phyloP scores from a whole-genome alignment of 2,888 invertebrate genomes.

The Brachynemurus nebulosus region DNA sequence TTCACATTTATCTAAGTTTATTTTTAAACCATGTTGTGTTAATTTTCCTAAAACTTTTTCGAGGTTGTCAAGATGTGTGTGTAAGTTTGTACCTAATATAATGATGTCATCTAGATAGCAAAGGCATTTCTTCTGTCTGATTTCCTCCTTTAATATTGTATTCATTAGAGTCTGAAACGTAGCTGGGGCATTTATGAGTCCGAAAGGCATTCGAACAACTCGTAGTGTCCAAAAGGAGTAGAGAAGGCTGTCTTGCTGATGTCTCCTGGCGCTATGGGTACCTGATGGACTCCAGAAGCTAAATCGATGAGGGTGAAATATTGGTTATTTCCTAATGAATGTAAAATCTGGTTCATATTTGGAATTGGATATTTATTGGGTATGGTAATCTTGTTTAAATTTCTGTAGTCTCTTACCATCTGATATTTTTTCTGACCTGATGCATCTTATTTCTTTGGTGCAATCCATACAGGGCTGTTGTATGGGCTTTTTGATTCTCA shows the following conservation, averaged over 20 bases:
- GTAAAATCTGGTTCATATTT: background rate
- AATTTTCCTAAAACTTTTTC: conserved; percentile 19
- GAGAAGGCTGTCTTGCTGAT: conserved; percentile 14
- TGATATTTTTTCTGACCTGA: background rate
- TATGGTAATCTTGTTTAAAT: background rate
- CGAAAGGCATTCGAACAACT: conserved; percentile 20
- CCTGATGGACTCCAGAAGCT: background rate
- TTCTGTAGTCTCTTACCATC: background rate
- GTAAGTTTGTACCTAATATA: conserved; percentile 10
- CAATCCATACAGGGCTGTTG: background rate
- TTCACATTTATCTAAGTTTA: too few relatives aligned
- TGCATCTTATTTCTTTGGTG: background rate
- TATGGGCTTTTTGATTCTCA: background rate
- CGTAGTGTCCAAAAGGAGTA: conserved; percentile 13
- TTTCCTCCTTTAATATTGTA: conserved; percentile 18
- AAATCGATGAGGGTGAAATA: background rate
- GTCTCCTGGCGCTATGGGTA: conserved; percentile 5
- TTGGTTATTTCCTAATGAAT: background rate
- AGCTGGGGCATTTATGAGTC: conserved; percentile 20
- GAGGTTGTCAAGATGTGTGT: conserved; percentile 13
- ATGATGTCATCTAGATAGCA: conserved; percentile 9
- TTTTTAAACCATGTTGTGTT: too few relatives aligned
- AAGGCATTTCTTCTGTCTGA: conserved; percentile 8
- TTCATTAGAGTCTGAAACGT: conserved; percentile 24
- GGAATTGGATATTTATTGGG: background rate